Percentiles rank a stretch among this genome's conserved stretches.
Evolutionary conservation across 1,140 invertebrate species (phyloP).

Genomic region (Drosophila lowei): DNA sequence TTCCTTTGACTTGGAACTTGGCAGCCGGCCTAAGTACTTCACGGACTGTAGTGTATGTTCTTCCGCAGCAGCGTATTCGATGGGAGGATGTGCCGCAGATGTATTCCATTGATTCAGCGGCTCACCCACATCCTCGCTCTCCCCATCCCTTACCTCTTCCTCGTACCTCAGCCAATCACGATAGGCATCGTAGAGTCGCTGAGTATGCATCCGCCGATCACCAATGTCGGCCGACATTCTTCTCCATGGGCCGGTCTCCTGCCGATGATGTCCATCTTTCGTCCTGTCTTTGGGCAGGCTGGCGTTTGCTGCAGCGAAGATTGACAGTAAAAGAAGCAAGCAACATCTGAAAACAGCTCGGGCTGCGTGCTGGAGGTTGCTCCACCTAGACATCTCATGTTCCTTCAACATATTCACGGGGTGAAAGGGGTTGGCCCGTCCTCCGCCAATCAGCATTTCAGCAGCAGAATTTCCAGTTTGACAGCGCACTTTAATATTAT

Average conservation of each 20-base stretch:
- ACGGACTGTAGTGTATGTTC: background rate
- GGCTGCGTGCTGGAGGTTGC: slow-evolving; percentile 5
- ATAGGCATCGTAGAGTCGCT: slow-evolving; percentile 52
- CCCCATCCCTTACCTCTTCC: background rate
- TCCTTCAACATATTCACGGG: slow-evolving; percentile 13
- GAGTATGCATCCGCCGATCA: slow-evolving; percentile 13
- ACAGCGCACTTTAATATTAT: no score
- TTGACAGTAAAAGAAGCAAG: no score
- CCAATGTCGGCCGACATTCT: background rate
- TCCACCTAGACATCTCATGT: no score
- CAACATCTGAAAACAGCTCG: slow-evolving; percentile 11
- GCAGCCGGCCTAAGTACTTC: background rate
- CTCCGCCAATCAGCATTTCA: no score
- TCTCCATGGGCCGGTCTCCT: slow-evolving; percentile 1
- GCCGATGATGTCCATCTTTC: background rate
- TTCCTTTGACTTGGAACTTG: background rate
- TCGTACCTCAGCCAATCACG: slow-evolving; percentile 4
- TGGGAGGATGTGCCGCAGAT: no score
- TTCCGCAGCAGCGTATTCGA: no score
- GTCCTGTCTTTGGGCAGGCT: background rate
- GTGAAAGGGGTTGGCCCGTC: no score
- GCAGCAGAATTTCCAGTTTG: no score
- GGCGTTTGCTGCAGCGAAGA: no score
- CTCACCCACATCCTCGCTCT: background rate
- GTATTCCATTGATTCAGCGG: background rate